phyloP scores from a whole-genome alignment of 2,888 invertebrate genomes.

The Atherix ibis region DNA sequence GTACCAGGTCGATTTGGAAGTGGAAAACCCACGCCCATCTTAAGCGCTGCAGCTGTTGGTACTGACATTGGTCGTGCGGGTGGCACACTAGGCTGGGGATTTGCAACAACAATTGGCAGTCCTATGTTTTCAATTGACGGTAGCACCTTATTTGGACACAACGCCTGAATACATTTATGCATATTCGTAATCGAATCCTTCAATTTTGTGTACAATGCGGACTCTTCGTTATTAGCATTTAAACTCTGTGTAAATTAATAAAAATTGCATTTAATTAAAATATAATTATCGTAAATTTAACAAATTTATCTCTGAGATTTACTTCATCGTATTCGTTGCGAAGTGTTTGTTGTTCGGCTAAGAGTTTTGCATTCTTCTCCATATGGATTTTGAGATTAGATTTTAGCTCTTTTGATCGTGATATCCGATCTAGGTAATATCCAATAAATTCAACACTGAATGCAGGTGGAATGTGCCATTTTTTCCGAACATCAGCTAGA shows the following conservation, averaged over 20 bases:
- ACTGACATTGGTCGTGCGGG: slow-evolving; percentile 49
- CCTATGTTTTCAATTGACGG: slow-evolving; percentile 43
- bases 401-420: slow-evolving; percentile 63
- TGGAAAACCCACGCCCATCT: slow-evolving; percentile 77
- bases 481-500: slow-evolving; percentile 71
- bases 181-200: slow-evolving; percentile 45
- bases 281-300: too few species aligned
- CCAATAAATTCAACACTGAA: slow-evolving; percentile 90
- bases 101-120: slow-evolving; percentile 26
- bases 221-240: slow-evolving; percentile 49
- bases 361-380: slow-evolving; percentile 53
- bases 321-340: slow-evolving; percentile 67
- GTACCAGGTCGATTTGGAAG: slow-evolving; percentile 48
- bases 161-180: slow-evolving; percentile 42
- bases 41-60: slow-evolving; percentile 67
- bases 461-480: slow-evolving; percentile 88
- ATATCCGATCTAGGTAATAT: slow-evolving; percentile 81
- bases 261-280: too few species aligned
- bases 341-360: slow-evolving; percentile 61
- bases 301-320: too few species aligned
- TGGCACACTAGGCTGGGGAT: slow-evolving; percentile 18
- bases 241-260: too few species aligned
- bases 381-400: slow-evolving; percentile 58
- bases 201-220: slow-evolving; percentile 40
- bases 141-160: slow-evolving; percentile 43